phyloP scores from a whole-genome alignment of 2,888 invertebrate genomes.

The Platycheirus rosarum region DNA sequence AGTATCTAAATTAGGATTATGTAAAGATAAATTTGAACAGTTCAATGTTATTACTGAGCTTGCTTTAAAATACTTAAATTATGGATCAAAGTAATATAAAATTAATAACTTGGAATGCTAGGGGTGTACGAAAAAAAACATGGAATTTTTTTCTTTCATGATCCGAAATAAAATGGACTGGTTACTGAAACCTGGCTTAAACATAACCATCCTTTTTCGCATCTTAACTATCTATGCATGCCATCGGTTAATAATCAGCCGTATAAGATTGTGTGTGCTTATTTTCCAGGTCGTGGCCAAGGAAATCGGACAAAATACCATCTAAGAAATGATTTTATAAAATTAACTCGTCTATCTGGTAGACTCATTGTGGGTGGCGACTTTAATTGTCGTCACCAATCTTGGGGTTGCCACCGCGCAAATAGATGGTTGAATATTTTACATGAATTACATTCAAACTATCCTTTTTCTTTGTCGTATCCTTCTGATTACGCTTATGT shows the following conservation, averaged over 20 bases:
- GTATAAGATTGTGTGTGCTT: constrained; percentile 45
- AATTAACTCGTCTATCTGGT: constrained; percentile 42
- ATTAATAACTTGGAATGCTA: constrained; percentile 33
- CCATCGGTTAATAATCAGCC: constrained; percentile 29
- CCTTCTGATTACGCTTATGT: no score
- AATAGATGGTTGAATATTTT: constrained; percentile 32
- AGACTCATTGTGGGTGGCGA: constrained; percentile 43
- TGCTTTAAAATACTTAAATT: constrained; percentile 36
- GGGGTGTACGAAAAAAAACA: constrained; percentile 29
- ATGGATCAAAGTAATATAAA: constrained; percentile 30
- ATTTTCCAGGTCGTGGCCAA: constrained; percentile 56
- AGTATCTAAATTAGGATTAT: no score
- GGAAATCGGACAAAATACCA: no score
- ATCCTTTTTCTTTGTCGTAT: no score
- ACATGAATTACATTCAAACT: no score
- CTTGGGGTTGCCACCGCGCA: constrained; percentile 25
- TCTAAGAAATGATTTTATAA: constrained; percentile 52
- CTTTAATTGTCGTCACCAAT: constrained; percentile 26
- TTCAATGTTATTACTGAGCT: no score
- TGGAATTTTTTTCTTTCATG: no score
- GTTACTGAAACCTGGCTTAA: no score
- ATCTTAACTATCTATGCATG: no score
- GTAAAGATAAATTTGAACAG: no score
- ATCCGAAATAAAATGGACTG: no score
- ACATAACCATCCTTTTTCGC: no score